These are phyloP conservation scores for Palythoa grandis DNA, from an alignment of 92 coral and sea anemone species.

Conservation along the genomic window DNA sequence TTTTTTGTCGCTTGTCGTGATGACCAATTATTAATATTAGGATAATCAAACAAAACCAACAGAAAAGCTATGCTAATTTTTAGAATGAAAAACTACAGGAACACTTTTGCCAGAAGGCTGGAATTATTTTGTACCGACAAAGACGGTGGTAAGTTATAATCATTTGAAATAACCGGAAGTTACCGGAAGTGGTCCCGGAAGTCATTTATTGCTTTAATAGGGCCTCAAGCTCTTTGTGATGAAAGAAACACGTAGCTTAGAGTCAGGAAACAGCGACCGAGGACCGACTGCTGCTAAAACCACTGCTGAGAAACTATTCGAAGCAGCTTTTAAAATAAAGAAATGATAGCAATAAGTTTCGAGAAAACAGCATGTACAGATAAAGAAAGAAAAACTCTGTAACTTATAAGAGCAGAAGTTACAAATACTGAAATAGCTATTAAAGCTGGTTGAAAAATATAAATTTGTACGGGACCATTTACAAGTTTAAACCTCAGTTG, in stretches of 20 bases:
- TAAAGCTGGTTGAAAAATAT: neutral
- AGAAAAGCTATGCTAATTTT: neutral
- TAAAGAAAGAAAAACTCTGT: neutral
- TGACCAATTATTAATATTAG: neutral
- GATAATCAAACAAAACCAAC: neutral
- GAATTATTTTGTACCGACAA: neutral
- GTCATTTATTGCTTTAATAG: neutral
- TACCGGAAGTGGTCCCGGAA: neutral
- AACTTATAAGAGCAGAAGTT: neutral
- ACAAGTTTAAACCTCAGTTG: too few species aligned
- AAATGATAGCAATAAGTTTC: neutral
- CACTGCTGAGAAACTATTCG: constrained; percentile 14
- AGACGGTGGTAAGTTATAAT: neutral
- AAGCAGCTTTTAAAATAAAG: neutral
- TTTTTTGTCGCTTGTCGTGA: neutral
- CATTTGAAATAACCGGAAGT: neutral
- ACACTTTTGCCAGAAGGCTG: neutral
- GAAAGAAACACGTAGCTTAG: neutral
- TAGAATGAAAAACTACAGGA: neutral
- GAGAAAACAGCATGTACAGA: too few species aligned
- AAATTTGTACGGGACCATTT: too few species aligned
- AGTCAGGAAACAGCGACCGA: neutral
- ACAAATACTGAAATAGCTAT: too few species aligned
- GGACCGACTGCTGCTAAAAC: neutral
- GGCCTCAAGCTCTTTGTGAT: neutral